Conservation (phyloP, 2,888 invertebrate species). For the Sminthurinus aureus region DNA sequence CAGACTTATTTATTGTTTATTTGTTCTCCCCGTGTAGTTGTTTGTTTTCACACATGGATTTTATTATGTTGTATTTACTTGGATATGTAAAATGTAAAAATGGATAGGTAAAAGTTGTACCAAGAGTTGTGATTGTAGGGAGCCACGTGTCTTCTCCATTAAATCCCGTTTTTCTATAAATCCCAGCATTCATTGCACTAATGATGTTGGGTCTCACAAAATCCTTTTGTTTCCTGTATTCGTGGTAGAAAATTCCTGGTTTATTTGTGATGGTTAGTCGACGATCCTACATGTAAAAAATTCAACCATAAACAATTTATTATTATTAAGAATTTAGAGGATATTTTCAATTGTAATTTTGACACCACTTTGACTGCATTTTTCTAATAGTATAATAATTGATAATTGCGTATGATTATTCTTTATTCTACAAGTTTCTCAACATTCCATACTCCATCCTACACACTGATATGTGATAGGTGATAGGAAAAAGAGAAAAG, state of each 20-base stretch:
- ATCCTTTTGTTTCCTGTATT: constrained; percentile 65
- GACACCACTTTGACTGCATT: too few relatives aligned
- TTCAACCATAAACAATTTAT: not conserved
- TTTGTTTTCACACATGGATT: too few relatives aligned
- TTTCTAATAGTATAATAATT: too few relatives aligned
- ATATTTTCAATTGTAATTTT: not conserved
- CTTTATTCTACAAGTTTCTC: too few relatives aligned
- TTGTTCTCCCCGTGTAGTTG: too few relatives aligned
- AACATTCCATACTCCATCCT: too few relatives aligned
- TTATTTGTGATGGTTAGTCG: constrained; percentile 50
- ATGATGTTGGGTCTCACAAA: constrained; percentile 70
- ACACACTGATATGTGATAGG: too few relatives aligned
- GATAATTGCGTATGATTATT: too few relatives aligned
- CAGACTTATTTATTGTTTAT: too few relatives aligned
- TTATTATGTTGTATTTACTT: too few relatives aligned
- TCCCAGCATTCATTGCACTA: constrained; percentile 76
- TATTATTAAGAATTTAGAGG: too few relatives aligned
- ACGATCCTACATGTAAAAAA: constrained; percentile 27
- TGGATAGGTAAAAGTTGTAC: constrained; percentile 10
- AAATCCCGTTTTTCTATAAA: constrained; percentile 73
- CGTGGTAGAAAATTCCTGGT: constrained; percentile 65
- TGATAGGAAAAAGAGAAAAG: too few relatives aligned
- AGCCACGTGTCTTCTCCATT: constrained; percentile 73
- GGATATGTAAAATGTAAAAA: not conserved
- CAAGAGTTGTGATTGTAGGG: constrained; percentile 69